Evolutionary conservation across 2,113 vertebrate genomes (phyloP).

Genomic region (Vidua macroura): DNA sequence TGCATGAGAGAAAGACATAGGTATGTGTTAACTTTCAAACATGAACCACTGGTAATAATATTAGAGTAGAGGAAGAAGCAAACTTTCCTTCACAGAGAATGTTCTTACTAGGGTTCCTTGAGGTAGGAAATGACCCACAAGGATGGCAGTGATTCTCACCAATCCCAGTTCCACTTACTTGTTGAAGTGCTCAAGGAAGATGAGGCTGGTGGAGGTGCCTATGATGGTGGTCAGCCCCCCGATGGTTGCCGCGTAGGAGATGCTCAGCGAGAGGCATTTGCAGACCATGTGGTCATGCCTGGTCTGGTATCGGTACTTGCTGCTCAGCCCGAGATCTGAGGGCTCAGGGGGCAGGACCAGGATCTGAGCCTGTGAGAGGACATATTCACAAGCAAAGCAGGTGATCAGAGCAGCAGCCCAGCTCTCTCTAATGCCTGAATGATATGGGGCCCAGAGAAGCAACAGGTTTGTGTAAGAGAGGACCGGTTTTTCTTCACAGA

Average conservation of each 20-base stretch:
- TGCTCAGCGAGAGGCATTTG: slow-evolving; percentile 94
- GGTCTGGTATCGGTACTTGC: slow-evolving; percentile 85
- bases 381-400: background rate
- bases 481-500: background rate
- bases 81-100: background rate
- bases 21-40: background rate
- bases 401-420: background rate
- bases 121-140: background rate
- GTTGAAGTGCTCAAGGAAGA: slow-evolving; percentile 98
- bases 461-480: background rate
- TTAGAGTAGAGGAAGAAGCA: background rate
- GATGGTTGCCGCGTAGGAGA: slow-evolving; percentile 93
- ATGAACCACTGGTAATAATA: background rate
- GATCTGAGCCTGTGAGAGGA: slow-evolving; percentile 70
- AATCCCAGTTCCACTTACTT: slow-evolving; percentile 73
- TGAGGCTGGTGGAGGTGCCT: slow-evolving; percentile 96
- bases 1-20: background rate
- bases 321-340: slow-evolving; percentile 73
- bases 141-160: background rate
- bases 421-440: background rate
- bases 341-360: slow-evolving; percentile 68
- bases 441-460: background rate
- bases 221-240: slow-evolving; percentile 97
- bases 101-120: background rate
- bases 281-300: slow-evolving; percentile 94